Base-by-base conservation (phyloP, 2,797 vertebrate species). In the Leptodactylus fallax region DNA sequence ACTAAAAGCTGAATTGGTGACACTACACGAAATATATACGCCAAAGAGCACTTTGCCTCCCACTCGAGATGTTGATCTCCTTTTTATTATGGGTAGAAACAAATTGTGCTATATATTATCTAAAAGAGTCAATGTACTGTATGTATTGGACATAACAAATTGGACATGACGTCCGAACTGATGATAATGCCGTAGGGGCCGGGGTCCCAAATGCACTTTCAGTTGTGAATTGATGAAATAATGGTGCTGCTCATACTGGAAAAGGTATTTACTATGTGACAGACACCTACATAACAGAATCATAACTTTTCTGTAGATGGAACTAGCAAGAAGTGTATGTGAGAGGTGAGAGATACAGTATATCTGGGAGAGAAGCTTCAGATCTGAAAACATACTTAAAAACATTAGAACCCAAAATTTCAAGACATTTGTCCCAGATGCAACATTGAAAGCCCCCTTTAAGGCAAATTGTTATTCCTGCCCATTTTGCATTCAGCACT, bases 1-100 rank as follows among this genome's bases (percentile, higher is more conserved):
- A 53, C 49, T 77, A 53, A 13, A 74, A 77, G n/a, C 53, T 53
- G 47, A 77, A 53, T 51, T 77, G 53, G 47, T 77, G 74, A 53
- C 47, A 21, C 47, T 53, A 51, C 21, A 45, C 5, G 45, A 49
- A 74, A 74, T 49, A n/a, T 49, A 74, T 10, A 51, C 71, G 49
- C 10, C 21, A 74, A 49, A 74, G 45, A 74, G 12, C 45, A 74
- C 36, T 72, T 72, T 72, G 36, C 19, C 47, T 72, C 25, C 36
- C 16, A 0, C 69, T 36, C 3, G 67, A 45, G 17, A n/a, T n/a
- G n/a, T n/a, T n/a, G n/a, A 72, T 11, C 19, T 11, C 17, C 3
- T 72, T 47, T 47, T 72, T 6, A 8, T 11, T 10, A 47, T 72
- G 69, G 19, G 47, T 72, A 72, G 36, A 72, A 36, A 2, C 67